phyloP scores from a whole-genome alignment of 2,888 invertebrate genomes.

The Mylabris sibirica region DNA sequence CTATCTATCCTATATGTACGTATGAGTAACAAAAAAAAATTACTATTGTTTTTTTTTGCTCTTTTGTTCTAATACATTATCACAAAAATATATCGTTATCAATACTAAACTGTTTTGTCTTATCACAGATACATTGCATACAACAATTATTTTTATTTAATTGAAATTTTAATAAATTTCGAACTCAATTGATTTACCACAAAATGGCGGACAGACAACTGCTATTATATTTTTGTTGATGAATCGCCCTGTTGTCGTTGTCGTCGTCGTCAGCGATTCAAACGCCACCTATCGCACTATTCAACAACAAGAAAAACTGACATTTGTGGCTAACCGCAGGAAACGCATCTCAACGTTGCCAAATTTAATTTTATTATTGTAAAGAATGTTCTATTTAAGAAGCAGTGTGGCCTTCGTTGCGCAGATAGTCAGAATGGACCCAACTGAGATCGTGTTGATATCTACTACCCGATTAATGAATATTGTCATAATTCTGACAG shows the following conservation, averaged over 20 bases:
- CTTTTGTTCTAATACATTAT: conserved; percentile 37
- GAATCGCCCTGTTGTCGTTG: conserved; percentile 37
- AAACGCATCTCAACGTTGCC: neutral
- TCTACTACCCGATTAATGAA: no score
- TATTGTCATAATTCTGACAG: no score
- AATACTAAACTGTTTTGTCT: conserved; percentile 42
- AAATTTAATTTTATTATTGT: neutral
- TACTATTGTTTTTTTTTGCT: neutral
- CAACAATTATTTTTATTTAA: conserved; percentile 32
- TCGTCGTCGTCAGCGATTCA: neutral
- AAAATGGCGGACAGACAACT: conserved; percentile 48
- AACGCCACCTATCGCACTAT: neutral
- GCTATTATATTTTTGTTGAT: conserved; percentile 41
- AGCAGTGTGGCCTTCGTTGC: no score
- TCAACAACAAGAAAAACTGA: neutral
- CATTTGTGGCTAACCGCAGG: neutral
- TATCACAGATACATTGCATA: conserved; percentile 60
- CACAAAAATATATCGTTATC: conserved; percentile 54
- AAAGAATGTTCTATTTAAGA: no score
- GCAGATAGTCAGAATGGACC: no score
- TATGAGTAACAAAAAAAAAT: neutral
- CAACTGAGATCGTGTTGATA: no score
- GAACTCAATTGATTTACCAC: conserved; percentile 38
- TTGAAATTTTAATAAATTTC: conserved; percentile 41
- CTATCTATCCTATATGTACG: conserved; percentile 48